These are phyloP conservation scores for Pelochelys cantorii DNA, from an alignment of 2,797 vertebrate species.

Conservation along the genomic window DNA sequence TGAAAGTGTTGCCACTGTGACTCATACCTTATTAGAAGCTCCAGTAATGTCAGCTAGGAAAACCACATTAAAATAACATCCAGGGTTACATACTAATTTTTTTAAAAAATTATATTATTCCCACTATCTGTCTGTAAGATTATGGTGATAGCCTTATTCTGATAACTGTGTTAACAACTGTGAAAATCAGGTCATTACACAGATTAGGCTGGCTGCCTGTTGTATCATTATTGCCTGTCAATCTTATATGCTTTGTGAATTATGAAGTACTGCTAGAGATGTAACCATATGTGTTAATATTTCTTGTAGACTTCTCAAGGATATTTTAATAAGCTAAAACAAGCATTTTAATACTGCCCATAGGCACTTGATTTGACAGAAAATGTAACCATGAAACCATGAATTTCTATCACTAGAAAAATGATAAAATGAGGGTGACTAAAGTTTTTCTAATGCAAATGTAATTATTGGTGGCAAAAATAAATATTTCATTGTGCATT, in stretches of 20 bases:
- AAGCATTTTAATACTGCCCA: conserved; percentile 28
- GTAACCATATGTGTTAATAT: background rate
- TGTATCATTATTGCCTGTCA: conserved; percentile 17
- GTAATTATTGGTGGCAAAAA: conserved; percentile 50
- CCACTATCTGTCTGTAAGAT: background rate
- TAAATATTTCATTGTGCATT: conserved; percentile 32
- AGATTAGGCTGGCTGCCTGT: conserved; percentile 3
- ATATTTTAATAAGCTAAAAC: conserved; percentile 46
- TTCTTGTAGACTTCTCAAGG: conserved; percentile 34
- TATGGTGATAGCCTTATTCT: background rate
- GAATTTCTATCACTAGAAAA: conserved; percentile 28
- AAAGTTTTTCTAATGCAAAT: conserved; percentile 47
- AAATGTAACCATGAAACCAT: conserved; percentile 6
- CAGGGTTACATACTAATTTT: background rate
- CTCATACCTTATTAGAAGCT: conserved; percentile 40
- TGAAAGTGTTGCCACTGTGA: conserved; percentile 46
- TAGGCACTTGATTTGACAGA: conserved; percentile 21
- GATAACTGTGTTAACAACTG: conserved; percentile 49
- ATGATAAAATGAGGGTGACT: conserved; percentile 36
- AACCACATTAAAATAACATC: background rate
- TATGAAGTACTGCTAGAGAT: background rate
- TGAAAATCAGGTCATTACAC: conserved; percentile 25
- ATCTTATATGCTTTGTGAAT: background rate
- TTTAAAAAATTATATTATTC: background rate
- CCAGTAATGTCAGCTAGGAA: background rate